Evolutionary conservation across 2,797 vertebrate genomes (phyloP), one percentile per base, ranked within the genome.

Genomic region (Parotocinclus haroldoi): DNA sequence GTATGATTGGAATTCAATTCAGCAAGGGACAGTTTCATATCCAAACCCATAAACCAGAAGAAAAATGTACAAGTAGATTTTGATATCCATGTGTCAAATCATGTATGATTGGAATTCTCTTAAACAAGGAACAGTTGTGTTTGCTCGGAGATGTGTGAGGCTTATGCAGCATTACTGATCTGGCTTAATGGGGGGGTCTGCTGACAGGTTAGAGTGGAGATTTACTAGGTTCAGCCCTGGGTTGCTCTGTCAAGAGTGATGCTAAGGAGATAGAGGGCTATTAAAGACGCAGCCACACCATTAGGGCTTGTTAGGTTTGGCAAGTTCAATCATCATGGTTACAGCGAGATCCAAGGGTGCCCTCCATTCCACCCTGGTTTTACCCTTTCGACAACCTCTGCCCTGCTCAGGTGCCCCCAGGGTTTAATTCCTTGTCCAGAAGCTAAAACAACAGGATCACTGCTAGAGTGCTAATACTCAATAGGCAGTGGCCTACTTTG

Each of bases 401-500:
- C 83, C 87, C 80, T 82, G 83, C 84, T 85, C 87, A 87, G 83
- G 82, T 65, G 78, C 81, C 84, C 80, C 14, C 76, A 79, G 81
- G 82, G 87, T 87, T 89, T 90, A 89, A 89, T 87, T 84, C 87
- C 79, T 86, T 86, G 86, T 85, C 85, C 85, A 80, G 79, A 76
- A 86, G 86, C 87, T 87, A 83, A 88, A 90, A 90, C 86, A 89
- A 89, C 87, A 88, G 88, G 85, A 89, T 90, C 88, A 89, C 87
- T 85, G 83, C 84, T 84, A 81, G 82, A 79, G 84, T 87, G 86
- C 84, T 90, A 89, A 90, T 90, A 87, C 89, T 89, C 87, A 89
- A 89, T 88, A 88, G 86, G 86, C 85, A 83, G 79, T 90, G 88
- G 89, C 88, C 88, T 91, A 90, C 87, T 90, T 91, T 89, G 85